Percentiles rank a stretch among this genome's conserved stretches.
These are phyloP conservation scores for Python bivittatus DNA, from an alignment of 2,113 vertebrate genomes.

Conservation along the genomic window DNA sequence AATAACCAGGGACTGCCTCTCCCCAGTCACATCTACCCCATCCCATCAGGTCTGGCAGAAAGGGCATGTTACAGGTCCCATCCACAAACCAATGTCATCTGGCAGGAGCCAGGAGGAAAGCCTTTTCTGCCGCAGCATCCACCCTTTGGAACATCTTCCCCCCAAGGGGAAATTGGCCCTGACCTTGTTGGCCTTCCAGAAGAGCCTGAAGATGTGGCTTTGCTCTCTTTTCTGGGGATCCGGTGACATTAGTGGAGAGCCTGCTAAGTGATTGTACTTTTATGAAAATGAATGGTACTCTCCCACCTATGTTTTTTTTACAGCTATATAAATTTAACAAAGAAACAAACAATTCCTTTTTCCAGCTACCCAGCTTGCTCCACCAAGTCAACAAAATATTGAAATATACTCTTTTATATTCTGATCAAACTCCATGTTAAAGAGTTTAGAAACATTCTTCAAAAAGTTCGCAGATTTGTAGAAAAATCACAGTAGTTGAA, in stretches of 20 bases:
- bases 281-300: neutral
- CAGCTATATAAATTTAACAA: neutral
- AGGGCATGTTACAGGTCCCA: neutral
- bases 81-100: neutral
- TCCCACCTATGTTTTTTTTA: neutral
- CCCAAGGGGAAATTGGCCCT: neutral
- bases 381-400: neutral
- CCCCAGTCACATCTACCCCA: neutral
- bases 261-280: neutral
- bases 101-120: neutral
- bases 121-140: neutral
- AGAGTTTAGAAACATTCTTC: neutral
- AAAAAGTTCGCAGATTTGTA: neutral
- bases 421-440: neutral
- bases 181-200: neutral
- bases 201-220: neutral
- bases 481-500: neutral
- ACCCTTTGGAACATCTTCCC: neutral
- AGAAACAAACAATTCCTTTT: neutral
- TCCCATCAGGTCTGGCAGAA: neutral
- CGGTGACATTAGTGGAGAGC: neutral
- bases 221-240: neutral
- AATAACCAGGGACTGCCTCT: neutral
- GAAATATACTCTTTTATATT: neutral
- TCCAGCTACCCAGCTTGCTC: rapidly evolving